Conservation (phyloP, 2,888 invertebrate species). For the Epinotia brunnichana region DNA sequence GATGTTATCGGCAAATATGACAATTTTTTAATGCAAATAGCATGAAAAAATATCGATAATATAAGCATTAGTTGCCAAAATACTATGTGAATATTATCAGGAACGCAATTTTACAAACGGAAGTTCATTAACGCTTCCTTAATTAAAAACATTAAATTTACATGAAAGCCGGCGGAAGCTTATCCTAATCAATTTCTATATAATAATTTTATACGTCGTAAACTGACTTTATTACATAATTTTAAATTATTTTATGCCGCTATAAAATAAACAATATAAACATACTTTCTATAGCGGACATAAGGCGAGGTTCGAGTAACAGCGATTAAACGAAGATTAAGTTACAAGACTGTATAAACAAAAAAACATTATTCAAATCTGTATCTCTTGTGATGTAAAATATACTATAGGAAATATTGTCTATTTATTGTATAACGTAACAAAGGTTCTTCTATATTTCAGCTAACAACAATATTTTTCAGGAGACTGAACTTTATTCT, state of each 20-base stretch:
- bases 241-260: constrained; percentile 37
- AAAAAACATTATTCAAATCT: too few species aligned
- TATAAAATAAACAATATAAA: constrained; percentile 34
- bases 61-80: constrained; percentile 2
- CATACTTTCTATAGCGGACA: constrained; percentile 20
- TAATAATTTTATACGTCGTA: constrained; percentile 35
- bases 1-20: background rate
- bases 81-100: constrained; percentile 4
- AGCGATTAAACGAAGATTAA: constrained; percentile 14
- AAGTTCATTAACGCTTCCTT: constrained; percentile 41
- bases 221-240: constrained; percentile 31
- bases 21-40: too few species aligned
- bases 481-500: background rate
- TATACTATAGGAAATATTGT: background rate
- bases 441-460: too few species aligned
- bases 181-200: constrained; percentile 38
- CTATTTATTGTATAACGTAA: too few species aligned
- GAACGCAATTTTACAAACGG: constrained; percentile 34
- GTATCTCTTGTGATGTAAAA: background rate
- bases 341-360: background rate
- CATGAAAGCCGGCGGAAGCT: constrained; percentile 34
- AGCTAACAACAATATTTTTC: too few species aligned
- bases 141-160: constrained; percentile 32
- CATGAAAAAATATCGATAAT: too few species aligned
- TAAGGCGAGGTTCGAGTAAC: constrained; percentile 10